Percentiles rank a stretch among this genome's conserved stretches.
Conservation (phyloP, 2,113 vertebrate species). For the Promerops cafer region DNA sequence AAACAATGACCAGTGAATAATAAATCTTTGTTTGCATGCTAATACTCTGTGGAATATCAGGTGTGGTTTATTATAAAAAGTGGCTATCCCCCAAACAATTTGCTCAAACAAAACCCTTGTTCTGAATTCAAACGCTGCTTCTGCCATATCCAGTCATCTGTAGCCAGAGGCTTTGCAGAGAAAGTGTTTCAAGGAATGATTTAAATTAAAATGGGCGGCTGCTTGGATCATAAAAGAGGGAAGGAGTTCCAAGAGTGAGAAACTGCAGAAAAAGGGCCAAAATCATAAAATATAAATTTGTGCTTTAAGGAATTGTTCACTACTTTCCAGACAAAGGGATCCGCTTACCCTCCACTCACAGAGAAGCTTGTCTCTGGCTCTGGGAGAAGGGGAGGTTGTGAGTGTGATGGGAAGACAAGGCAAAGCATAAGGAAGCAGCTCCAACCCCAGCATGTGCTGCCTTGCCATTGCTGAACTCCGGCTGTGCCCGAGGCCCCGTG, state of each 20-base stretch:
- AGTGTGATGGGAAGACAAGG: not conserved
- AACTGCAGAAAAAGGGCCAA: conserved; percentile 15
- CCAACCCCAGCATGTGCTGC: not conserved
- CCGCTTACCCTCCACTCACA: accelerated
- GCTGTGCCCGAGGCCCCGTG: accelerated
- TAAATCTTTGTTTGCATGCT: conserved; percentile 7
- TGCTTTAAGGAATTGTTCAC: not conserved
- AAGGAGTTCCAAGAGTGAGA: conserved; percentile 47
- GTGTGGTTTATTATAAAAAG: conserved; percentile 26
- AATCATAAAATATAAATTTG: conserved; percentile 28
- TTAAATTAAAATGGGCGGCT: conserved; percentile 44
- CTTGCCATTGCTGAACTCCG: not conserved
- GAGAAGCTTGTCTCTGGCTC: accelerated
- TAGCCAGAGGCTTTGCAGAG: conserved; percentile 36
- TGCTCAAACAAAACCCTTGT: conserved; percentile 44
- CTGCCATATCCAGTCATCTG: conserved; percentile 50
- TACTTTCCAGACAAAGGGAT: not conserved
- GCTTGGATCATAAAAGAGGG: conserved; percentile 38
- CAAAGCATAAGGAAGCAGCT: accelerated
- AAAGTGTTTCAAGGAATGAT: conserved; percentile 43
- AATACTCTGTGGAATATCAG: conserved; percentile 31
- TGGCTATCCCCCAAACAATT: conserved; percentile 48
- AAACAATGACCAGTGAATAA: conserved; percentile 6
- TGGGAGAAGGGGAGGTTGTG: not conserved
- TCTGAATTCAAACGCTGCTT: conserved; percentile 33